These are phyloP conservation scores for Aricia agestis DNA, from an alignment of 1,140 invertebrate genomes.

Conservation along the genomic window DNA sequence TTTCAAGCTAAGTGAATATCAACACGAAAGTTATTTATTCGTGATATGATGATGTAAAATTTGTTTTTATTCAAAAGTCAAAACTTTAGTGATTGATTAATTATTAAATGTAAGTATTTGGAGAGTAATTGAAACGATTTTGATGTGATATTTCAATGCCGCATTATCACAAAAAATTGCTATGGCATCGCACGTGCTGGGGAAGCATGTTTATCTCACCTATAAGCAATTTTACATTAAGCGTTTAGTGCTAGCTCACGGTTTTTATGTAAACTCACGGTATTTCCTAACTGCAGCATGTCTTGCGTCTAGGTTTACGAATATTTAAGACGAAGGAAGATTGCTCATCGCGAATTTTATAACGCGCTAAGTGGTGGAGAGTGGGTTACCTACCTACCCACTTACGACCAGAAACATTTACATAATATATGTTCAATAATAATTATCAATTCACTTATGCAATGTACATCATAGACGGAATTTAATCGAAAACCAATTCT, in stretches of 20 bases:
- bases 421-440: conserved; percentile 12
- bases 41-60: not conserved
- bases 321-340: not conserved
- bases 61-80: not conserved
- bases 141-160: too few species aligned
- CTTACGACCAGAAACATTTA: conserved; percentile 4
- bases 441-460: conserved; percentile 10
- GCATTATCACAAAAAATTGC: too few species aligned
- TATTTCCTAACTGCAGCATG: not conserved
- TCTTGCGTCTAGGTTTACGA: not conserved
- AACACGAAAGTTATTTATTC: not conserved
- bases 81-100: too few species aligned
- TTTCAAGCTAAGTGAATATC: not conserved
- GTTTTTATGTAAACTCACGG: not conserved
- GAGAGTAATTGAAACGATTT: too few species aligned
- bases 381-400: not conserved
- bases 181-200: too few species aligned
- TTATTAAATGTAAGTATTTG: too few species aligned
- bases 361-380: not conserved
- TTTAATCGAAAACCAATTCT: not conserved
- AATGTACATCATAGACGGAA: not conserved
- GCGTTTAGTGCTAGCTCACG: too few species aligned
- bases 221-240: too few species aligned
- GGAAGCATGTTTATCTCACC: too few species aligned
- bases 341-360: conserved; percentile 3